Base-by-base conservation (phyloP, 2,797 vertebrate genomes). In the Phoxinus dragarum region DNA sequence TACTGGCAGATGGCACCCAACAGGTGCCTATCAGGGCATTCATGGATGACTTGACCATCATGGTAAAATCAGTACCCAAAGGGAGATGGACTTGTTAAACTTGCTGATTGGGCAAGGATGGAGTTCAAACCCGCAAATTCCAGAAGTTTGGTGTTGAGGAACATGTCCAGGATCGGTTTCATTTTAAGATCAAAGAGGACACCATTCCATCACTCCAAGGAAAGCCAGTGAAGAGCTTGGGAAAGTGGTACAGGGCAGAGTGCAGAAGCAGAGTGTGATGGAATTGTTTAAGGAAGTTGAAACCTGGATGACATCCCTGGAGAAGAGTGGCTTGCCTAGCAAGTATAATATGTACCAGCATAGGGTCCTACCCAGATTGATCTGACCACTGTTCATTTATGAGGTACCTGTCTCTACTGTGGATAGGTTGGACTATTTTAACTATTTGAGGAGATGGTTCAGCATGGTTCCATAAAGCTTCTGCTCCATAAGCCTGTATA, bases 91-190 rank as follows among this genome's bases (percentile, higher is more conserved):
- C 61, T 31, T 64, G 12, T 64, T 6, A 6, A 64, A 27, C 12
- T 1, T 0, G 27, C 5, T 1, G 2, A 31, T 16, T 61, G n/a
- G n/a, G 11, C 11, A 61, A 27, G 5, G n/a, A 5, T 61, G n/a
- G n/a, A 14, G n/a, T 14, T 64, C 61, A 31, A 31, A 16, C 61
- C 12, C n/a, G 0, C 1, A n/a, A 59, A 59, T 10, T 31, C 23
- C 56, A n/a, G 8, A 56, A 1, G 56, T 59, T 59, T 10, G 10
- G 56, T 59, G 23, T 59, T 59, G 9, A n/a, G 9, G 9, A 23
- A 23, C 23, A n/a, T 9, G 1, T 59, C 23, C 23, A 64, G 12
- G 12, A 64, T 31, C 1, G 10, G 4, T 27, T 61, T 61, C 3
- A 12, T 11, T 61, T 27, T 14, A 64, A 8, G n/a, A 31, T 14